Conservation (phyloP, 1,140 invertebrate genomes). For the Papilio dardanus region DNA sequence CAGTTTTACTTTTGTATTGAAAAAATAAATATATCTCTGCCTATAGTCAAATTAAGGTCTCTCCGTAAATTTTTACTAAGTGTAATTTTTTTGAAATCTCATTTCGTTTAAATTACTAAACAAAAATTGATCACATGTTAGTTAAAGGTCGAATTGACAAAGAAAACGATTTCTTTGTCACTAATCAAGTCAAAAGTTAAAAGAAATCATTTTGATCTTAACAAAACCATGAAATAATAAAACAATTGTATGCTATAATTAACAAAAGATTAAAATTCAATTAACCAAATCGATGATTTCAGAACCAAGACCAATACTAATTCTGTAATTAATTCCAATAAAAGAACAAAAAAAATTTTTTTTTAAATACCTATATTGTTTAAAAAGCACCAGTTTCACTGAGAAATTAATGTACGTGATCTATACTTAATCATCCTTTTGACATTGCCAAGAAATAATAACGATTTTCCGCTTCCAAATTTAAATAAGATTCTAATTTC, state of each 20-base stretch:
- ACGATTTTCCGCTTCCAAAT: background rate
- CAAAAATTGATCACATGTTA: conserved; percentile 34
- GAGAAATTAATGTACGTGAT: background rate
- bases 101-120: conserved; percentile 35
- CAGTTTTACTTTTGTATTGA: conserved; percentile 31
- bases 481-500: background rate
- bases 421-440: background rate
- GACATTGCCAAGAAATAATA: background rate
- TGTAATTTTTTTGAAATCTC: conserved; percentile 21
- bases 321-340: background rate
- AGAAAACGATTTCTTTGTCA: conserved; percentile 1
- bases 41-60: conserved; percentile 16
- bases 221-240: background rate
- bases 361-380: background rate
- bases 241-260: background rate
- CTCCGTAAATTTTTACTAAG: conserved; percentile 26
- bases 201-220: conserved; percentile 14
- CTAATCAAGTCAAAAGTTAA: conserved; percentile 14
- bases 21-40: background rate
- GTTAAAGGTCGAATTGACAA: conserved; percentile 14
- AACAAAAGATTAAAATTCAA: background rate
- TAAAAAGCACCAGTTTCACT: background rate
- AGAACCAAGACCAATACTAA: background rate
- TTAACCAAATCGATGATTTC: background rate
- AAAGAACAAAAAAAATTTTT: background rate